Evolutionary conservation across 2,113 vertebrate genomes (phyloP), one percentile per base, ranked within the genome.

Genomic region (Pituophis catenifer): DNA sequence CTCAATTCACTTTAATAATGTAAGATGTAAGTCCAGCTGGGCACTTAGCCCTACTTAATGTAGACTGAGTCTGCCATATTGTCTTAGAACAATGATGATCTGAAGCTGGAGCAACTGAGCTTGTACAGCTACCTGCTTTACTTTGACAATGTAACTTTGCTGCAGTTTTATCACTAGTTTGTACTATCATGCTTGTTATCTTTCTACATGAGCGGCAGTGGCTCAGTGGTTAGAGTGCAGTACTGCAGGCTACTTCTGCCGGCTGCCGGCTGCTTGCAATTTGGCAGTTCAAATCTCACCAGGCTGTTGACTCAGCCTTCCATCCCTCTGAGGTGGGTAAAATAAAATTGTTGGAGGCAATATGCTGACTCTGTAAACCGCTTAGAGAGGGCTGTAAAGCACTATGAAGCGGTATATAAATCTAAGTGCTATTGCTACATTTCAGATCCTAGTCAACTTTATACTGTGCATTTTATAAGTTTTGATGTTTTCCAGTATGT

Each of bases 1-100:
- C 26, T 65, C 26, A 55, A 26, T 93, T 93, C 90, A 75, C 33
- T n/a, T 86, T 93, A 91, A 91, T 55, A 24, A 13, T 90, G 59
- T 62, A 24, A n/a, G 13, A 85, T 89, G 38, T 38, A 88, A 92
- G 21, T 75, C 87, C 95, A 26, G 38, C 19, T 85, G 48, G 88
- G 29, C 29, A 59, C 19, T 90, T 93, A 89, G 38, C 54, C 54
- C 24, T 52, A 81, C 10, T 58, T 33, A n/a, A 92, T 2, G 88
- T 1, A 89, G 87, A 92, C 0, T 52, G 55, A 8, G 92, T 86
- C 29, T 81, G 91, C 11, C 33, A 3, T 94, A 59, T 17, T 38
- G 33, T 81, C 70, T 3, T 55, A 81, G 5, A 54, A 91, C 5
- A 93, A 5, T 12, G 33, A 96, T 81, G 17, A 44, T 44, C 38